phyloP scores from a whole-genome alignment of 2,888 invertebrate genomes.

The Aphidius colemani region DNA sequence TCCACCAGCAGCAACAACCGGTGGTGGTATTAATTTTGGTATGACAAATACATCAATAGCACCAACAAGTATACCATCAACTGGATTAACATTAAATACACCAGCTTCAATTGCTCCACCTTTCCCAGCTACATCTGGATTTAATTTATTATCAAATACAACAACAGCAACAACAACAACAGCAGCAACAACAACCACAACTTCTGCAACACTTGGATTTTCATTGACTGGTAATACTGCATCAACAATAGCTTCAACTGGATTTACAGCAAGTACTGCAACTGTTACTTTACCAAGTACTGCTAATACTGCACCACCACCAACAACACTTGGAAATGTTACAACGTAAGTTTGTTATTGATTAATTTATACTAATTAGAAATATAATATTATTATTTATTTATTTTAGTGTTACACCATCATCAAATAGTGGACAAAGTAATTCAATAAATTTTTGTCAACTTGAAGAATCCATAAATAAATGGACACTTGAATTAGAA shows the following conservation, averaged over 20 bases:
- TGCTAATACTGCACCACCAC: slow-evolving; percentile 41
- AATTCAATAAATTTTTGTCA: slow-evolving; percentile 78
- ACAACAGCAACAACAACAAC: slow-evolving; percentile 32
- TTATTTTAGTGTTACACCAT: slow-evolving; percentile 50
- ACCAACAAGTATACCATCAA: background rate
- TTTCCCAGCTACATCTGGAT: slow-evolving; percentile 30
- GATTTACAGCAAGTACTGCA: slow-evolving; percentile 37
- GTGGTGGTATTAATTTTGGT: slow-evolving; percentile 3
- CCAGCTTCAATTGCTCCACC: slow-evolving; percentile 23
- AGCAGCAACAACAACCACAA: slow-evolving; percentile 9
- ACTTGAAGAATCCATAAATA: slow-evolving; percentile 89
- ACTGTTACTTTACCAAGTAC: slow-evolving; percentile 35
- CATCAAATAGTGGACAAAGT: slow-evolving; percentile 51
- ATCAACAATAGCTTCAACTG: slow-evolving; percentile 22
- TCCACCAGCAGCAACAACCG: background rate
- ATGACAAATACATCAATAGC: background rate
- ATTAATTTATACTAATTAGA: too few relatives aligned
- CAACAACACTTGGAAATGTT: slow-evolving; percentile 47
- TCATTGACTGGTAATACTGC: slow-evolving; percentile 27
- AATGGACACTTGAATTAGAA: slow-evolving; percentile 90
- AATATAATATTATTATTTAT: too few relatives aligned
- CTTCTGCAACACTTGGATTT: slow-evolving; percentile 22
- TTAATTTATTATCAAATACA: slow-evolving; percentile 39
- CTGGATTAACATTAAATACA: slow-evolving; percentile 27
- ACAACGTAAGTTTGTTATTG: slow-evolving; percentile 44